These are phyloP conservation scores for Paraescarpia echinospica DNA, from an alignment of 1,140 invertebrate species.

Conservation along the genomic window DNA sequence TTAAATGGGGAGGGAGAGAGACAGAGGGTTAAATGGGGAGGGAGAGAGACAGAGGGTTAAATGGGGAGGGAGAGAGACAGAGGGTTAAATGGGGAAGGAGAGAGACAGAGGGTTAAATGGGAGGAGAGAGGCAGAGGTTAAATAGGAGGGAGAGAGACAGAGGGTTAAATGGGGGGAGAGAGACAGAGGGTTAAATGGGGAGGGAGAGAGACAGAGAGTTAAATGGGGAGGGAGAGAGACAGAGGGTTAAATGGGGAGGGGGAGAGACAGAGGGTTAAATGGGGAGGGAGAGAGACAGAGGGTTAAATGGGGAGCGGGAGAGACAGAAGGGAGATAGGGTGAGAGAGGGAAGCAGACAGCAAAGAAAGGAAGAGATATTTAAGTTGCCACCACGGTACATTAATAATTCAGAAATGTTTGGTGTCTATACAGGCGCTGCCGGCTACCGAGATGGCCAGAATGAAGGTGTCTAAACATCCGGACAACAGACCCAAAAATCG, in stretches of 20 bases:
- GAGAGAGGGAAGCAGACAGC: no score
- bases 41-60: no score
- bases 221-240: no score
- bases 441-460: not conserved
- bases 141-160: not conserved
- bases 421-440: not conserved
- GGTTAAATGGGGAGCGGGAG: not conserved
- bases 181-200: not conserved
- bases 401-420: not conserved
- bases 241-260: no score
- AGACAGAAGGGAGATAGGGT: not conserved
- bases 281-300: not conserved
- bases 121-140: not conserved
- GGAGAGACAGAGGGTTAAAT: not conserved
- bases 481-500: not conserved
- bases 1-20: no score
- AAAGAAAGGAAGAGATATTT: not conserved
- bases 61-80: no score
- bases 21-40: no score
- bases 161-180: not conserved
- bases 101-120: no score
- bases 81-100: no score
- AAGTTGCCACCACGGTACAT: not conserved
- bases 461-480: not conserved
- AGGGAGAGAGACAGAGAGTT: not conserved